Evolutionary conservation across 2,888 invertebrate species (phyloP).

Genomic region (Cerastoderma edule): DNA sequence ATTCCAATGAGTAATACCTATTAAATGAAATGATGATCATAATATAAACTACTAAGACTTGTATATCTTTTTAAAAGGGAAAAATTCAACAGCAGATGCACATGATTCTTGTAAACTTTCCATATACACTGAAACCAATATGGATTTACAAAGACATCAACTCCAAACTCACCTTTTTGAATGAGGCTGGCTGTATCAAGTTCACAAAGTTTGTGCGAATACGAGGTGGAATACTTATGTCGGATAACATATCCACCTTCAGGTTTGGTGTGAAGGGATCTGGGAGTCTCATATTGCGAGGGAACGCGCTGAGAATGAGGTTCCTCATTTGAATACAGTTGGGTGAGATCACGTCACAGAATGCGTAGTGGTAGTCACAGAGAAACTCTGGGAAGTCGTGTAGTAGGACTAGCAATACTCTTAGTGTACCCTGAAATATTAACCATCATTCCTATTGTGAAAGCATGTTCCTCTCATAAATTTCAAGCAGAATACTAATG

Average conservation of each 20-base stretch:
- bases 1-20: too few species aligned
- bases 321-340: conserved; percentile 99
- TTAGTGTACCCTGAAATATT: conserved; percentile 88
- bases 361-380: conserved; percentile 99
- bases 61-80: too few species aligned
- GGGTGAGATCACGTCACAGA: conserved; percentile 99
- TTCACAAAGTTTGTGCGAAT: conserved; percentile 94
- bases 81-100: too few species aligned
- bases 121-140: too few species aligned
- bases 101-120: too few species aligned
- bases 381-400: conserved; percentile 99
- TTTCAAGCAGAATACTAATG: too few species aligned
- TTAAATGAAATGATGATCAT: too few species aligned
- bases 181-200: conserved; percentile 93
- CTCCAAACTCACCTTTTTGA: conserved; percentile 89
- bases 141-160: too few species aligned
- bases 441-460: too few species aligned
- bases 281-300: conserved; percentile 98
- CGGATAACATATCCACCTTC: conserved; percentile 86
- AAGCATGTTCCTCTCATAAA: too few species aligned
- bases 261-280: conserved; percentile 99
- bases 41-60: too few species aligned
- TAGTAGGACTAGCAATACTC: conserved; percentile 96
- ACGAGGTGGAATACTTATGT: conserved; percentile 87
- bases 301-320: conserved; percentile 98